Base-by-base conservation (phyloP, 1,140 invertebrate species). In the Brachionus sp. region DNA sequence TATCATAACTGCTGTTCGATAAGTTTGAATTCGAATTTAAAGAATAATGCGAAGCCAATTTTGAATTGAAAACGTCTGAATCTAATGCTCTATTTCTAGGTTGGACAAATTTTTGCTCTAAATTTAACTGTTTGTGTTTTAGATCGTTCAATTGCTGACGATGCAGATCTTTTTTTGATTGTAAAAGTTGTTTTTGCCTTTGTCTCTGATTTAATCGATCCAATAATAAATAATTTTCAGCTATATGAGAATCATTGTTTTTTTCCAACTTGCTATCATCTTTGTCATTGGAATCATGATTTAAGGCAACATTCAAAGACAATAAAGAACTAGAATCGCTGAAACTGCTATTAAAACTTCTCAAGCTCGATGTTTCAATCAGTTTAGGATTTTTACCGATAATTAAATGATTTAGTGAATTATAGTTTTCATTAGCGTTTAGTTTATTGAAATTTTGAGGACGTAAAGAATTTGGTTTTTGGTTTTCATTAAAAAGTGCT, bases 11-110 rank as follows among this genome's bases (percentile, higher is more conserved):
- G 12, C 46, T 39, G 37, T 25, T 75, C 4, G 64, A 66, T 13
- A 39, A 39, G 16, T 73, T 73, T 42, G 68, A 42, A 75, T 73
- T 73, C 19, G 68, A 42, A 75, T 46, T 75, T 25, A 75, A 12
- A 29, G 70, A 75, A 50, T 75, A 75, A 50, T 75, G 70, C 4
- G 70, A 75, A 46, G 70, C 42, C 16, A 75, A 25, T 46, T 75
- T 75, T 25, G 70, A 75, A 75, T 75, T 75, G n/a, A 75, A 75
- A 46, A 46, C 19, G 23, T 75, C 39, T 1, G 42, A 75, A 19
- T 75, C 70, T 9, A 10, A 13, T 39, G 13, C n/a, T 42, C 13
- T 39, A 46, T 50, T 44, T 46, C 44, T 75, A 3, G 42, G 10
- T 75, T 75, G 39, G 2, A 12, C 19, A 5, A 75, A 75, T 75